Evolutionary conservation across 2,113 vertebrate genomes (phyloP), one percentile per base, ranked within the genome.

Genomic region (Microcebus tavaratra): DNA sequence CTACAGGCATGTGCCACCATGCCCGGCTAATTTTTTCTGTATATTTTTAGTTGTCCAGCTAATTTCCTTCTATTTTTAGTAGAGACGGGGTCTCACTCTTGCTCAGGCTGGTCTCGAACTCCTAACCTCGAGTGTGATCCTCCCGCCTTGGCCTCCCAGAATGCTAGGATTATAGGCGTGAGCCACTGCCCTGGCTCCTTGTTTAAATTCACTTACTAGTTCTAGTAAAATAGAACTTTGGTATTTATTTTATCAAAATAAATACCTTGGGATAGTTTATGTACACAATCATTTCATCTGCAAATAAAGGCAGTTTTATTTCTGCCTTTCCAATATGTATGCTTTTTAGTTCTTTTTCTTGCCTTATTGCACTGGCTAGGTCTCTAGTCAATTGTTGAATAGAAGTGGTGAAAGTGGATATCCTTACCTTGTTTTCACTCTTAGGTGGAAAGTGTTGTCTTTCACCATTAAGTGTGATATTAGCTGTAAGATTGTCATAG

Each of bases 281-380:
- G 1, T 53, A 48, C 34, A 25, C 23, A 29, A 17, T 45, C 63
- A n/a, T 61, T 70, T 78, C n/a, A n/a, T 94, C 88, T 8, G 45
- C 63, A 86, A 90, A 92, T 90, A 88, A 93, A 95, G 81, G 61
- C 45, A 82, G 17, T 83, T 82, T 82, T 63, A 53, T 36, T 34
- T 17, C 31, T 70, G 87, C 68, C 36, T 92, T 92, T 21, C 70
- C 63, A n/a, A 53, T 57, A 76, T 80, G 67, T 50, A 48, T 67
- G 81, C 31, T 42, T 70, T 79, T 90, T 72, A 18, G 1, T 73
- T 87, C 73, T 84, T 61, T 88, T 80, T 61, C 75, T 68, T 83
- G 20, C 59, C 29, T 72, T 42, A 7, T 23, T 48, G 34, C n/a
- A 13, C 59, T 50, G 31, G 17, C 63, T 53, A 80, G 57, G 70